Percentiles rank a stretch among this genome's conserved stretches.
These are phyloP conservation scores for Drosophila sulfurigaster DNA, from an alignment of 1,140 invertebrate species.

Conservation along the genomic window DNA sequence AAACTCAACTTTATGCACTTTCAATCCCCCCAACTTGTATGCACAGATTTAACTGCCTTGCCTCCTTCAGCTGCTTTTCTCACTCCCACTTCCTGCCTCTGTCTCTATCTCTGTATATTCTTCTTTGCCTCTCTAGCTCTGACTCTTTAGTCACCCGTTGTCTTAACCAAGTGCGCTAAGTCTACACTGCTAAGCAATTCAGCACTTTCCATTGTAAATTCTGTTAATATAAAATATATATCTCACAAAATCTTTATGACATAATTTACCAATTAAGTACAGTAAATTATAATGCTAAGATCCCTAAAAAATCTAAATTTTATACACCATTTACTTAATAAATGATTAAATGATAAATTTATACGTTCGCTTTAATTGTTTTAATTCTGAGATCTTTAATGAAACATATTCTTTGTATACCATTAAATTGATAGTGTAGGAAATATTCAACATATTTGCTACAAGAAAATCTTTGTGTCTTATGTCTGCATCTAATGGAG, in stretches of 20 bases:
- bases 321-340: too few species aligned
- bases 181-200: constrained; percentile 4
- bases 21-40: constrained; percentile 81
- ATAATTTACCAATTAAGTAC: too few species aligned
- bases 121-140: not conserved
- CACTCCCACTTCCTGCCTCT: not conserved
- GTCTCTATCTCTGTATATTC: not conserved
- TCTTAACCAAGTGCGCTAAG: constrained; percentile 23
- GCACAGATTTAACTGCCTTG: constrained; percentile 76
- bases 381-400: too few species aligned
- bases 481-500: constrained; percentile 71
- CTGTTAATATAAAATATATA: not conserved
- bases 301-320: too few species aligned
- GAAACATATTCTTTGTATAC: not conserved
- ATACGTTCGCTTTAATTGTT: too few species aligned
- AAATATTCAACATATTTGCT: not conserved
- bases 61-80: constrained; percentile 1
- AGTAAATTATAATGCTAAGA: too few species aligned
- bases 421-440: constrained; percentile 27
- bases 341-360: too few species aligned
- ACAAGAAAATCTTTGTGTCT: constrained; percentile 15
- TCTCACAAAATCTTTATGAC: too few species aligned
- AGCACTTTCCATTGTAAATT: not conserved
- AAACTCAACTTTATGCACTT: constrained; percentile 83
- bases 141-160: constrained; percentile 29